phyloP scores from a whole-genome alignment of 2,888 invertebrate species.

The Hyposoter dolosus region DNA sequence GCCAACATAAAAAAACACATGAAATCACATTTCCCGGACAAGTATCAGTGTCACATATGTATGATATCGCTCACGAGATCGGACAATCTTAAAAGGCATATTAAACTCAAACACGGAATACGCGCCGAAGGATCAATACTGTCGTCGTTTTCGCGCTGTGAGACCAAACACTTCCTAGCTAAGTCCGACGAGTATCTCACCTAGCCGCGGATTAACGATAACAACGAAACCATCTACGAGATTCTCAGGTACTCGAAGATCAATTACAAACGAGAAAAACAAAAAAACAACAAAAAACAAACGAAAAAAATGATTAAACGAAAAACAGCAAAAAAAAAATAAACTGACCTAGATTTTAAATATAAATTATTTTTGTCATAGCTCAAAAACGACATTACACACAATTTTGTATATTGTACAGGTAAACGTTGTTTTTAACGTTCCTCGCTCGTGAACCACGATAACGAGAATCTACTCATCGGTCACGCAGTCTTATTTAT shows the following conservation, averaged over 20 bases:
- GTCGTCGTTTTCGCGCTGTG: conserved; percentile 81
- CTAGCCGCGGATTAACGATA: conserved; percentile 69
- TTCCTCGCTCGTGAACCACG: conserved; percentile 28
- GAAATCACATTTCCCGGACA: conserved; percentile 84
- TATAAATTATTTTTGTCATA: conserved; percentile 14
- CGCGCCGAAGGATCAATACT: conserved; percentile 79
- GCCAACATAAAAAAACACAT: conserved; percentile 85
- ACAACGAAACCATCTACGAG: background rate
- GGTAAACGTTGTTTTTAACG: conserved; percentile 24
- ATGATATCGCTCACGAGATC: conserved; percentile 85
- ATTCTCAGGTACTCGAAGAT: background rate
- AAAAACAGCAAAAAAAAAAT: conserved; percentile 23
- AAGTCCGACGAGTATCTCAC: conserved; percentile 82
- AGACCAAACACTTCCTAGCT: conserved; percentile 80
- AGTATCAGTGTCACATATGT: conserved; percentile 85
- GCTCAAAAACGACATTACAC: background rate
- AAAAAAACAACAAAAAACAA: background rate
- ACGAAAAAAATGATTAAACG: background rate
- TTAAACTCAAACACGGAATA: conserved; percentile 85
- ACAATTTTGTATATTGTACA: conserved; percentile 21
- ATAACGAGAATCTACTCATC: conserved; percentile 23
- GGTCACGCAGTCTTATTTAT: conserved; percentile 49
- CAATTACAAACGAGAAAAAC: background rate
- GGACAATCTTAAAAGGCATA: conserved; percentile 86
- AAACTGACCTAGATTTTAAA: background rate